These are phyloP conservation scores for Chinchilla lanigera DNA, from an alignment of 2,113 vertebrate genomes.

Conservation along the genomic window DNA sequence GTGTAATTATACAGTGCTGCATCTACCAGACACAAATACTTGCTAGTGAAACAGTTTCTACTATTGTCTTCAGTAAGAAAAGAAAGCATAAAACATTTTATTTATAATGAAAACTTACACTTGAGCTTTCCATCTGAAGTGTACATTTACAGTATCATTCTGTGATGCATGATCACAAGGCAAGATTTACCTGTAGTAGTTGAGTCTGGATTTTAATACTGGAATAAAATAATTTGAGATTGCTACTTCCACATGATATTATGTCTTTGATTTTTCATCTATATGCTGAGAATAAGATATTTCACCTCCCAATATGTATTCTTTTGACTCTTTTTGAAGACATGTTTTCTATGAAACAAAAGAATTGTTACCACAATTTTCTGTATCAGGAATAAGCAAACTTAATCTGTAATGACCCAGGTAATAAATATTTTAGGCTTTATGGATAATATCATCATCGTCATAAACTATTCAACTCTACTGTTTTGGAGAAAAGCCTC, in stretches of 20 bases:
- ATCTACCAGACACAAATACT: background rate
- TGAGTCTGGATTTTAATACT: slow-evolving; percentile 14
- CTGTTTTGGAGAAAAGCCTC: background rate
- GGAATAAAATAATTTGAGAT: background rate
- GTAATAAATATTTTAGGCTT: slow-evolving; percentile 19
- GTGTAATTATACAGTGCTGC: background rate
- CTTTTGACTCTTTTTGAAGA: slow-evolving; percentile 16
- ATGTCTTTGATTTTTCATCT: background rate
- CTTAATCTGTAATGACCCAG: background rate
- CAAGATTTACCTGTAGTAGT: background rate
- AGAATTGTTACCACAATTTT: background rate
- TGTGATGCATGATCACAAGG: background rate
- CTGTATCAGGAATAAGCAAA: background rate
- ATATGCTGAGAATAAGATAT: background rate
- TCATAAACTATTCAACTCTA: background rate
- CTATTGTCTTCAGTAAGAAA: background rate
- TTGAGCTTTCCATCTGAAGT: background rate
- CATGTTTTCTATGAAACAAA: background rate
- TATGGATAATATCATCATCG: background rate
- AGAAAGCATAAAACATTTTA: background rate
- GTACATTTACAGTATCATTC: background rate
- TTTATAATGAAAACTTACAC: background rate
- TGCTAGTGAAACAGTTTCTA: background rate
- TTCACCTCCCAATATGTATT: background rate
- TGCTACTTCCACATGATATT: background rate